phyloP scores from a whole-genome alignment of 2,797 vertebrate genomes.

The Cynodonichthys magdalenae region DNA sequence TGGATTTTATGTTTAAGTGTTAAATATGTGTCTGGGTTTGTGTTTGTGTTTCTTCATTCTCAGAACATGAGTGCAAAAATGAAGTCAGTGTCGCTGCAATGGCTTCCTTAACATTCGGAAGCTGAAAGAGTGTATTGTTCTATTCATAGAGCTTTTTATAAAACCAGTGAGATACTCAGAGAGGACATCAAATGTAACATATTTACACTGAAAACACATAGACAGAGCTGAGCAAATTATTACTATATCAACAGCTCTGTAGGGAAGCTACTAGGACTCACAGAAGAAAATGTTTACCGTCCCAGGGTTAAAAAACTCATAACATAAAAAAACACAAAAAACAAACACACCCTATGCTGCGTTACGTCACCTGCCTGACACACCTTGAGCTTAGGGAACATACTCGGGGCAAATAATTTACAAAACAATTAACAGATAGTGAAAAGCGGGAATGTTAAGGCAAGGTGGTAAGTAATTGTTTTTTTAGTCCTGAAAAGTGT shows the following conservation, averaged over 20 bases:
- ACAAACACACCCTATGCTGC: slow-evolving; percentile 37
- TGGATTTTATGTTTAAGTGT: slow-evolving; percentile 10
- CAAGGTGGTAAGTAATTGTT: background rate
- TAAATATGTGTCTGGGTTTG: slow-evolving; percentile 22
- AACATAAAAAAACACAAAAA: slow-evolving; percentile 15
- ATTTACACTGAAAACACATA: slow-evolving; percentile 24
- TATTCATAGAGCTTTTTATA: slow-evolving; percentile 75
- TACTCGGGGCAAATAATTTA: slow-evolving; percentile 58
- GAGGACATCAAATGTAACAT: slow-evolving; percentile 41
- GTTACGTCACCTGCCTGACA: slow-evolving; percentile 52
- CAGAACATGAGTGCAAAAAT: slow-evolving; percentile 70
- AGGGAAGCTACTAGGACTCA: slow-evolving; percentile 16
- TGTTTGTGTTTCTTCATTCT: slow-evolving; percentile 52
- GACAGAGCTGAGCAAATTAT: slow-evolving; percentile 23
- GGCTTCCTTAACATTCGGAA: slow-evolving; percentile 73
- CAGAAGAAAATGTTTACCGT: slow-evolving; percentile 8
- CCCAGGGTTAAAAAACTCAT: slow-evolving; percentile 15
- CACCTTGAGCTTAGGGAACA: slow-evolving; percentile 46
- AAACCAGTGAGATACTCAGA: slow-evolving; percentile 59
- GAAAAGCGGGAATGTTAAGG: slow-evolving; percentile 25
- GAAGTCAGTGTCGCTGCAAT: slow-evolving; percentile 71
- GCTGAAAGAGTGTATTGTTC: slow-evolving; percentile 77
- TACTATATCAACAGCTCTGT: slow-evolving; percentile 21
- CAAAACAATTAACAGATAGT: slow-evolving; percentile 34
- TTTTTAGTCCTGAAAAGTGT: background rate